Base-by-base conservation (phyloP, 2,113 vertebrate genomes). In the Mus musculus region DNA sequence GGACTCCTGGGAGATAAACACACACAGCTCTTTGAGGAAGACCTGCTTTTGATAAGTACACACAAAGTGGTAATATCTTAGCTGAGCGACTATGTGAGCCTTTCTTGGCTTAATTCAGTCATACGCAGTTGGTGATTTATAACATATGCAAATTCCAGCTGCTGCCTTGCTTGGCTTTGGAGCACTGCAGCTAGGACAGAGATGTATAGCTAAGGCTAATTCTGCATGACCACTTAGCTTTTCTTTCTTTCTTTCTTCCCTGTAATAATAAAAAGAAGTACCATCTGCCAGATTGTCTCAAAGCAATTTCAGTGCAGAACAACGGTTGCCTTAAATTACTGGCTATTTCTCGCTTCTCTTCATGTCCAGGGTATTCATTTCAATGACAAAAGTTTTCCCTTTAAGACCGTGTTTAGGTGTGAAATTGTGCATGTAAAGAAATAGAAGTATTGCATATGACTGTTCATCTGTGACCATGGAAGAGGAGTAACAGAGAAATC, bases 271-370 rank as follows among this genome's bases (percentile, higher is more conserved):
- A 96, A 96, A 76, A 67, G 88, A 90, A 59, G 24, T 88, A 26
- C 90, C 94, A 96, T 95, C 96, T 98, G 92, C 92, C 72, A 93
- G 59, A 92, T 92, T 92, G 69, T 88, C 72, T 78, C 42, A 95
- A 96, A 81, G 72, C 81, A 81, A 14, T 96, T 65, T 89, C 46
- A 63, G 1, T 52, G 39, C 56, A 86, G 16, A 94, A 36, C 12
- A 71, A 54, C 0, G 16, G 54, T 94, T 94, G 17, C 88, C 80
- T 92, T 91, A 30, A n/a, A 94, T 76, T 72, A 13, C 69, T 75
- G 28, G 28, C 54, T 95, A 75, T 84, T 88, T n/a, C 56, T 76
- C 72, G 20, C 77, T 89, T 3, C 20, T 69, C 20, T 71, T 0
- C 14, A 7, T 80, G 4, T 80, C 90, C 61, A 36, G 89, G 39